A percentile compares a stretch with the other conserved stretches of the same genome.
Conservation (phyloP, 1,140 invertebrate genomes). For the Caenorhabditis brenneri region DNA sequence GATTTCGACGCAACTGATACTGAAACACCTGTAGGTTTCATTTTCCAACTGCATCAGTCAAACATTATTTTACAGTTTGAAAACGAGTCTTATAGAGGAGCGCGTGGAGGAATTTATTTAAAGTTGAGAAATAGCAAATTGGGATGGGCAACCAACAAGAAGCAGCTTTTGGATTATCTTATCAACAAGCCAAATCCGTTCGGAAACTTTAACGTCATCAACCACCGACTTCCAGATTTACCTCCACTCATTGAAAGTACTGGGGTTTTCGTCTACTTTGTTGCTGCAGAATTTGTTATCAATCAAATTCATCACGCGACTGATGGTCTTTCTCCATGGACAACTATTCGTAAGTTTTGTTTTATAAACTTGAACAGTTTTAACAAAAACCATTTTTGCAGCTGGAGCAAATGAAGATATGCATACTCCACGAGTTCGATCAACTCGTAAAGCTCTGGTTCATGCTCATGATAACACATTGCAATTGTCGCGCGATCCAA, state of each 20-base stretch:
- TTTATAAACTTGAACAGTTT: background rate
- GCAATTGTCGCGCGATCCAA: background rate
- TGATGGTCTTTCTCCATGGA: conserved; percentile 52
- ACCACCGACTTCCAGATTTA: conserved; percentile 21
- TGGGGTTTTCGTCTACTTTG: conserved; percentile 35
- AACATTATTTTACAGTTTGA: conserved; percentile 32
- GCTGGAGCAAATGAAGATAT: background rate
- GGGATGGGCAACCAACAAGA: conserved; percentile 51
- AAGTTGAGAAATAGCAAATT: background rate
- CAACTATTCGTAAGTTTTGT: background rate
- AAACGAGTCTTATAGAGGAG: background rate
- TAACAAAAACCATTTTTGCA: background rate
- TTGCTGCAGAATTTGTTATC: background rate
- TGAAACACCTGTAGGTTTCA: background rate
- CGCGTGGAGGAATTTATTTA: background rate
- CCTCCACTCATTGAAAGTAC: conserved; percentile 20
- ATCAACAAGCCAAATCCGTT: conserved; percentile 14
- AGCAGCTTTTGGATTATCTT: conserved; percentile 18
- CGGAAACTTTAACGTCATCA: background rate
- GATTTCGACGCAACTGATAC: background rate
- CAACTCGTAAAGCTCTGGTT: background rate
- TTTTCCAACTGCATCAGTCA: background rate
- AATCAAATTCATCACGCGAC: conserved; percentile 38
- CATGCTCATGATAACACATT: background rate
- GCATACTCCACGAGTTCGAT: background rate